Base-by-base conservation (phyloP, 2,797 vertebrate species). In the Sebastes jordani region DNA sequence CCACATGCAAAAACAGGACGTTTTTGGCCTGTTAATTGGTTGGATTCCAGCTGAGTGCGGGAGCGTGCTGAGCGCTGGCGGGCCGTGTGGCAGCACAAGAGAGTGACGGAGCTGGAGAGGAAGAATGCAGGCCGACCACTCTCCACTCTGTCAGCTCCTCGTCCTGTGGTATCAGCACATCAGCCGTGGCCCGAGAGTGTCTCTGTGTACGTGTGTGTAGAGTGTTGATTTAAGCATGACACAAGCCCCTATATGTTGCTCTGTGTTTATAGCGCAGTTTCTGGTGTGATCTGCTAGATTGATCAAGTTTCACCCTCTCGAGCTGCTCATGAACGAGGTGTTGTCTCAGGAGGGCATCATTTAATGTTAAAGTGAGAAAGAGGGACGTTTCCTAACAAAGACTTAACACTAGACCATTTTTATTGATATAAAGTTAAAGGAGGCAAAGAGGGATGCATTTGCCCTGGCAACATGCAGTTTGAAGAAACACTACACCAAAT, bases 71-170 rank as follows among this genome's bases (percentile, higher is more conserved):
- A 84, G 83, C 49, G 46, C 75, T 62, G 71, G 52, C 73, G 14
- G 84, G 80, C 81, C 55, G 71, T 86, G 87, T 88, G 82, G 84
- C 89, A 83, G 72, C 76, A 14, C 74, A 54, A 61, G 22, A 82
- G 83, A 78, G 76, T 42, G 82, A 82, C 82, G 71, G 91, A 74
- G 84, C 74, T 14, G 54, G 65, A 78, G 71, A 46, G 71, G 42
- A 91, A 86, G 88, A 95, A 95, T 94, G 93, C 80, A 70, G 93
- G 61, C 88, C 5, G 74, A 94, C 93, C 58, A 71, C 90, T 91
- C 86, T 87, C 54, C 72, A 20, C 66, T 88, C 89, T 85, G 86
- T 92, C 88, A 89, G 66, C 89, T 90, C 63, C 76, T 89, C 73
- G 80, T 88, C 74, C 73, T 83, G 42, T 27, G 68, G 69, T 92